These are phyloP conservation scores for Chaetophractus vellerosus DNA, from an alignment of 2,797 vertebrate genomes.

Conservation along the genomic window DNA sequence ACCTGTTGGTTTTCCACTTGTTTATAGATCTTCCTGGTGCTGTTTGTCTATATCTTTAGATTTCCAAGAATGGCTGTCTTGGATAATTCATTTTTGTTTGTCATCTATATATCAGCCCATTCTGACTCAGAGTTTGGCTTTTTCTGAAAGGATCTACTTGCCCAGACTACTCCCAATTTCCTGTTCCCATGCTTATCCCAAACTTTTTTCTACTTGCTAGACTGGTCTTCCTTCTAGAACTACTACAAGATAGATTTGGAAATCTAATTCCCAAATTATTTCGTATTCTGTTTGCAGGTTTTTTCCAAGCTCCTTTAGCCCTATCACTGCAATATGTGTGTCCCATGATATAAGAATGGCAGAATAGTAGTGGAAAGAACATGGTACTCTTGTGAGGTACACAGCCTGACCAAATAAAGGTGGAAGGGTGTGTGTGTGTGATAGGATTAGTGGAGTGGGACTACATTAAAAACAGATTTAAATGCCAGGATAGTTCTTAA, in stretches of 20 bases:
- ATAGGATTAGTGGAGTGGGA: neutral
- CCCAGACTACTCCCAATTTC: neutral
- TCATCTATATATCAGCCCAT: neutral
- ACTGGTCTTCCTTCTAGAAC: neutral
- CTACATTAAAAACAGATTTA: neutral
- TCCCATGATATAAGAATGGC: accelerated
- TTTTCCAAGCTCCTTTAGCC: neutral
- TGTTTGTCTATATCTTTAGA: neutral
- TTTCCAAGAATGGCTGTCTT: neutral
- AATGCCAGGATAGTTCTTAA: neutral
- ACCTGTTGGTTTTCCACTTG: neutral
- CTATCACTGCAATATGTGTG: neutral
- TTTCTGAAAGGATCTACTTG: neutral
- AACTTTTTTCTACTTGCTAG: neutral
- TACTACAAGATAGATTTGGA: neutral
- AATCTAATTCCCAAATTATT: neutral
- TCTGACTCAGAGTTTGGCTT: neutral
- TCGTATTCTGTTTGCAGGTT: neutral
- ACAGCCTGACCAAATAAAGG: neutral
- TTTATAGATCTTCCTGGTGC: neutral
- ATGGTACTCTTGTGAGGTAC: neutral
- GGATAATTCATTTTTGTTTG: neutral
- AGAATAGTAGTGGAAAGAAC: neutral
- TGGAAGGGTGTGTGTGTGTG: neutral
- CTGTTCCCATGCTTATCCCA: neutral